A percentile compares a stretch with the other conserved stretches of the same genome.
Evolutionary conservation across 2,888 invertebrate species (phyloP).

Genomic region (Arrhopalites spinosus): DNA sequence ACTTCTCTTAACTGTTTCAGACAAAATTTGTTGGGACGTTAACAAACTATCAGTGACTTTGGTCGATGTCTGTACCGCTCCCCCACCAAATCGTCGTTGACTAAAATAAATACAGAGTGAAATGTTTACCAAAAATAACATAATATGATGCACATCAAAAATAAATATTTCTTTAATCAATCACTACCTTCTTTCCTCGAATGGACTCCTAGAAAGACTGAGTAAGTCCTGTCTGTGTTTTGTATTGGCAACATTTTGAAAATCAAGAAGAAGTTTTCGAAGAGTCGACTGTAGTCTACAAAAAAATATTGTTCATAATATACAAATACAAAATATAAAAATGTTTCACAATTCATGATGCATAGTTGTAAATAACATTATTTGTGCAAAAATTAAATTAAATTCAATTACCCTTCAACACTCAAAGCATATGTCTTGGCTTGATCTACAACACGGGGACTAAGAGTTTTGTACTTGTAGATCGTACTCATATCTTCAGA

Average conservation of each 20-base stretch:
- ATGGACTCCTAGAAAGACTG: conserved; percentile 40
- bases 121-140: background rate
- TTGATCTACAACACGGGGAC: conserved; percentile 44
- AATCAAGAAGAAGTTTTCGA: conserved; percentile 77
- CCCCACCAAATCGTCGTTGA: conserved; percentile 24
- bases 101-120: background rate
- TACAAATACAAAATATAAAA: background rate
- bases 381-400: background rate
- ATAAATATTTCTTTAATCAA: background rate
- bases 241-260: conserved; percentile 66
- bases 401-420: conserved; percentile 38
- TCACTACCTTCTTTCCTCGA: conserved; percentile 35
- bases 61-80: conserved; percentile 67
- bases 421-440: conserved; percentile 41
- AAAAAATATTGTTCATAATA: conserved; percentile 39
- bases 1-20: conserved; percentile 84
- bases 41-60: conserved; percentile 84
- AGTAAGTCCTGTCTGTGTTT: conserved; percentile 43
- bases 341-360: no score
- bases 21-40: conserved; percentile 77
- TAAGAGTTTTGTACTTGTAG: conserved; percentile 33
- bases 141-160: no score
- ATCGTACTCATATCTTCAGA: conserved; percentile 42
- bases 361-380: background rate
- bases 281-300: conserved; percentile 73